phyloP scores from a whole-genome alignment of 2,797 vertebrate genomes.

The Serranus cabrilla region DNA sequence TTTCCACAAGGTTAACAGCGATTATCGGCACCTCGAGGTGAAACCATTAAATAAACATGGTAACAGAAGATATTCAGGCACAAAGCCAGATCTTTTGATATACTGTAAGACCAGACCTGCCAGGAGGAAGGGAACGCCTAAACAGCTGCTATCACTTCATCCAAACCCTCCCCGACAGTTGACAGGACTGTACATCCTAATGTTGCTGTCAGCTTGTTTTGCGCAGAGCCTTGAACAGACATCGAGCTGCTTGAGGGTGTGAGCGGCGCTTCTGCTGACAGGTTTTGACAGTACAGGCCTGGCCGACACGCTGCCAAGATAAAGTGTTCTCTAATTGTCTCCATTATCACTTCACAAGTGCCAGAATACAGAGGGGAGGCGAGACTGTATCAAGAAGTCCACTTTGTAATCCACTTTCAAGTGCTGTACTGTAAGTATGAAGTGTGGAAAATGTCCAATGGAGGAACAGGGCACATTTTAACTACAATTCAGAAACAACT shows the following conservation, averaged over 20 bases:
- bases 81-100: slow-evolving; percentile 7
- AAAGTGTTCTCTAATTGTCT: slow-evolving; percentile 53
- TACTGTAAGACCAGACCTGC: slow-evolving; percentile 19
- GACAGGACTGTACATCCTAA: slow-evolving; percentile 37
- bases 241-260: slow-evolving; percentile 43
- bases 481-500: neutral
- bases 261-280: slow-evolving; percentile 45
- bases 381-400: neutral
- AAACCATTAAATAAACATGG: slow-evolving; percentile 27
- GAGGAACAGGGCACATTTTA: neutral
- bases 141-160: slow-evolving; percentile 56
- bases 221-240: slow-evolving; percentile 18
- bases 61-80: slow-evolving; percentile 1
- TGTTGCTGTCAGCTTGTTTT: slow-evolving; percentile 38
- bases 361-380: slow-evolving; percentile 40
- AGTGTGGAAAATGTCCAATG: neutral
- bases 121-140: slow-evolving; percentile 35
- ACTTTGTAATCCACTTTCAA: slow-evolving; percentile 11
- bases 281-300: slow-evolving; percentile 44
- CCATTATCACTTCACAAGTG: slow-evolving; percentile 55
- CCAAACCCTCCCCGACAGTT: slow-evolving; percentile 28
- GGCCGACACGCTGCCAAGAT: slow-evolving; percentile 57
- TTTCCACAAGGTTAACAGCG: neutral
- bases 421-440: neutral
- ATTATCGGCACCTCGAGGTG: neutral